phyloP scores from a whole-genome alignment of 2,888 invertebrate species.

The Troides oblongomaculatus region DNA sequence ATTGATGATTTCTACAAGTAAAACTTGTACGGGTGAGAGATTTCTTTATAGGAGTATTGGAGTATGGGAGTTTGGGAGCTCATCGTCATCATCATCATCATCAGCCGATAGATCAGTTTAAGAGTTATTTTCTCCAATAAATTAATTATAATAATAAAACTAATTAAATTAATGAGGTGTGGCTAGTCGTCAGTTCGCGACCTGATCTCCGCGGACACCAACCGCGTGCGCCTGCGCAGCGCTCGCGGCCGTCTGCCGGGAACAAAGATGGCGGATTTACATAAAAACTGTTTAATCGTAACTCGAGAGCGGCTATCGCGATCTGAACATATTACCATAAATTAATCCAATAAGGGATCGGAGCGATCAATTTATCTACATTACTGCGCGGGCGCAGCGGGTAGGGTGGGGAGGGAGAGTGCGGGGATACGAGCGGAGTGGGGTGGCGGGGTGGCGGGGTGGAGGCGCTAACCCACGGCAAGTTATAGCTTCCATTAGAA shows the following conservation, averaged over 20 bases:
- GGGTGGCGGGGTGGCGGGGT: conserved; percentile 14
- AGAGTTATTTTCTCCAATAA: too few species aligned
- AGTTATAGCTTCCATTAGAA: conserved; percentile 58
- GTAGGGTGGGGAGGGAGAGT: conserved; percentile 36
- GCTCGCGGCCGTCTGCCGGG: conserved; percentile 56
- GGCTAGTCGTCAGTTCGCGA: too few species aligned
- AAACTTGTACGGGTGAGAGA: too few species aligned
- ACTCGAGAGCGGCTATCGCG: conserved; percentile 64
- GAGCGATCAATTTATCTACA: conserved; percentile 66
- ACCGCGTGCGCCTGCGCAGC: conserved; percentile 33
- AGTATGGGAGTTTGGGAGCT: too few species aligned
- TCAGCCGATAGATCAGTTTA: too few species aligned
- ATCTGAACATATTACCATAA: conserved; percentile 70
- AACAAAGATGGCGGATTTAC: conserved; percentile 71
- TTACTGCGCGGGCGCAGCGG: conserved; percentile 58
- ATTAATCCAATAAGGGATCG: conserved; percentile 68
- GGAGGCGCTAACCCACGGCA: conserved; percentile 44
- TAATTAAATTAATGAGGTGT: too few species aligned
- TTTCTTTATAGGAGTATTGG: too few species aligned
- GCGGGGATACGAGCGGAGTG: conserved; percentile 36
- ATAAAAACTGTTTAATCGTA: conserved; percentile 76
- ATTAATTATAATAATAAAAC: too few species aligned
- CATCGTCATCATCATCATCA: too few species aligned
- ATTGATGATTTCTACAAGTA: too few species aligned
- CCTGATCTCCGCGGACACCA: background rate